A percentile compares a stretch with the other conserved stretches of the same genome.
phyloP scores from a whole-genome alignment of 92 coral and sea anemone species.

The Heliopora coerulea region DNA sequence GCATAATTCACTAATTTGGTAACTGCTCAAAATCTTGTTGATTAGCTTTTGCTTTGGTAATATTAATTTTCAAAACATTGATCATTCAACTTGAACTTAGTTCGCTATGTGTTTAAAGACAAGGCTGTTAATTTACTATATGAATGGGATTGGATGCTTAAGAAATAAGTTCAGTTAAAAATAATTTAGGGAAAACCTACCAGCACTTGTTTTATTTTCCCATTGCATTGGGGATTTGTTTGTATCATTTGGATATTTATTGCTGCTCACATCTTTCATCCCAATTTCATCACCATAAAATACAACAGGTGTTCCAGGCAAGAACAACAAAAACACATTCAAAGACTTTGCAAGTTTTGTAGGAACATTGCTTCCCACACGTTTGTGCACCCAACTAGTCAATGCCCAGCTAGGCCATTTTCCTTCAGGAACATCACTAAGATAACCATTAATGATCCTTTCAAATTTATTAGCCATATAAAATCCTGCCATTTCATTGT shows the following conservation, averaged over 20 bases:
- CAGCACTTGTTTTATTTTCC: constrained; percentile 49
- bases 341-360: constrained; percentile 58
- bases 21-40: too few species aligned
- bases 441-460: constrained; percentile 57
- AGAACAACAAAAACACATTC: constrained; percentile 67
- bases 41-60: too few species aligned
- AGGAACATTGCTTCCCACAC: constrained; percentile 71
- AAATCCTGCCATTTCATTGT: background rate
- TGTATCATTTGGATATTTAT: background rate
- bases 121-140: too few species aligned
- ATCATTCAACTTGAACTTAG: too few species aligned
- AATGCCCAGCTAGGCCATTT: constrained; percentile 93
- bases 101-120: too few species aligned
- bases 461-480: constrained; percentile 59
- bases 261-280: constrained; percentile 44
- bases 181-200: constrained; percentile 26
- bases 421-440: constrained; percentile 59
- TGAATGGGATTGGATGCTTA: too few species aligned
- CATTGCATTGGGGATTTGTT: constrained; percentile 77
- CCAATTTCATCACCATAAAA: constrained; percentile 98
- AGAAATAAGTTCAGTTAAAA: background rate
- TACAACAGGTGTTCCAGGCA: constrained; percentile 87
- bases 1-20: too few species aligned
- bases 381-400: constrained; percentile 73
- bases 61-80: too few species aligned